Evolutionary conservation across 2,113 vertebrate genomes (phyloP).

Genomic region (Protobothrops mucrosquamatus): DNA sequence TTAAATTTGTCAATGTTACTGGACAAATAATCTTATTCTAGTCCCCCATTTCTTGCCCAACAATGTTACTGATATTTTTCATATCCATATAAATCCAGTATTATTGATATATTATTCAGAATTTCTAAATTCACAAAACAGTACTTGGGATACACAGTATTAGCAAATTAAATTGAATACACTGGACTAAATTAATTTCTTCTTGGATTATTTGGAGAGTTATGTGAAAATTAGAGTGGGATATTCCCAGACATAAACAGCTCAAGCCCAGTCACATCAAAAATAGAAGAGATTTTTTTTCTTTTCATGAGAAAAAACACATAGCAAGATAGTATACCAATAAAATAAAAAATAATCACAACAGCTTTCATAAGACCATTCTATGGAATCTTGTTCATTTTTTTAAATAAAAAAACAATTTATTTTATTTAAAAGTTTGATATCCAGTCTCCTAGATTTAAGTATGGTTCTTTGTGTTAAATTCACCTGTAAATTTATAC

Average conservation of each 20-base stretch:
- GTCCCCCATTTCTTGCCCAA: neutral
- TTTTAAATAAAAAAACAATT: neutral
- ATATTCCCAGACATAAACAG: neutral
- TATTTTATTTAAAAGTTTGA: neutral
- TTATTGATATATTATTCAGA: neutral
- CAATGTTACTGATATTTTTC: neutral
- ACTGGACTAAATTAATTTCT: neutral
- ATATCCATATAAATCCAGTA: neutral
- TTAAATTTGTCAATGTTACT: neutral
- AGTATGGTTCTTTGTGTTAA: neutral
- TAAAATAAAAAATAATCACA: neutral
- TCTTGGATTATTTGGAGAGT: neutral
- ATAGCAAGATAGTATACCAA: neutral
- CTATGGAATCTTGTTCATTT: neutral
- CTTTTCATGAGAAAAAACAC: neutral
- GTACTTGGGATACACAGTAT: neutral
- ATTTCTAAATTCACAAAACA: neutral
- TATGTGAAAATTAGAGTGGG: neutral
- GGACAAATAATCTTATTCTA: neutral
- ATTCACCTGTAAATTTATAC: neutral
- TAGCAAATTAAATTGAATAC: neutral
- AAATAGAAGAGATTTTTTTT: neutral
- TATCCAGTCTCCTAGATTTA: neutral
- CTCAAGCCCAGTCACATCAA: neutral
- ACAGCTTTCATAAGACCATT: neutral